These are phyloP conservation scores for Taenioides sp. DNA, from an alignment of 2,797 vertebrate genomes.

Conservation along the genomic window DNA sequence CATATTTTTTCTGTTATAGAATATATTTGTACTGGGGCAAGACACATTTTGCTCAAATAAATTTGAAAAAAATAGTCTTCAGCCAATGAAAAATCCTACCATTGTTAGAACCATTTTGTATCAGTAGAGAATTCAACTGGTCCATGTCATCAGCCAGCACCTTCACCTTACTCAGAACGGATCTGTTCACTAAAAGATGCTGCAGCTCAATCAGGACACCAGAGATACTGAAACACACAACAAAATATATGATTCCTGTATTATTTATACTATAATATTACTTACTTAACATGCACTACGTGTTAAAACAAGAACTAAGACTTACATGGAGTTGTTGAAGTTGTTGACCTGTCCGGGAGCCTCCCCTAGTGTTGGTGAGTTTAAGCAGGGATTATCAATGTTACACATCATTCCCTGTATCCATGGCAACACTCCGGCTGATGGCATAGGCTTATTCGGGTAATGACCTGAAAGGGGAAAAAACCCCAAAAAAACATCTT, in stretches of 20 bases:
- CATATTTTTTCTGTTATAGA: too few species aligned
- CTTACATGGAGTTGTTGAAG: conserved; percentile 93
- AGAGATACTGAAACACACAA: conserved; percentile 59
- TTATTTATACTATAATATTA: too few species aligned
- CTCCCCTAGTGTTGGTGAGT: conserved; percentile 90
- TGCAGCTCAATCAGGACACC: conserved; percentile 75
- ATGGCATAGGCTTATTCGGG: conserved; percentile 98
- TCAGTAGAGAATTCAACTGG: conserved; percentile 57
- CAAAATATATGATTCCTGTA: not conserved
- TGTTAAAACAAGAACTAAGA: conserved; percentile 19
- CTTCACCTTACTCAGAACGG: conserved; percentile 57
- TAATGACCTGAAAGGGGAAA: conserved; percentile 82
- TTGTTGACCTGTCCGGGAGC: conserved; percentile 93
- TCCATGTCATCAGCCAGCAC: conserved; percentile 62
- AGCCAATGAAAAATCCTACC: conserved; percentile 26
- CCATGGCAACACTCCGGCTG: conserved; percentile 94
- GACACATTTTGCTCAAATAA: too few species aligned
- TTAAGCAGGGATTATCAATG: conserved; percentile 90
- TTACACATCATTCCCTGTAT: conserved; percentile 96
- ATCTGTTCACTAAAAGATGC: conserved; percentile 57
- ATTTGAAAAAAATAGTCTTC: not conserved
- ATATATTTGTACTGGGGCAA: too few species aligned
- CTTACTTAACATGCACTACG: not conserved
- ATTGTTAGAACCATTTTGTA: conserved; percentile 14
- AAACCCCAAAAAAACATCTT: not conserved